Percentiles rank a stretch among this genome's conserved stretches.
These are phyloP conservation scores for Meteorus cinctellus DNA, from an alignment of 2,888 invertebrate genomes.

Conservation along the genomic window DNA sequence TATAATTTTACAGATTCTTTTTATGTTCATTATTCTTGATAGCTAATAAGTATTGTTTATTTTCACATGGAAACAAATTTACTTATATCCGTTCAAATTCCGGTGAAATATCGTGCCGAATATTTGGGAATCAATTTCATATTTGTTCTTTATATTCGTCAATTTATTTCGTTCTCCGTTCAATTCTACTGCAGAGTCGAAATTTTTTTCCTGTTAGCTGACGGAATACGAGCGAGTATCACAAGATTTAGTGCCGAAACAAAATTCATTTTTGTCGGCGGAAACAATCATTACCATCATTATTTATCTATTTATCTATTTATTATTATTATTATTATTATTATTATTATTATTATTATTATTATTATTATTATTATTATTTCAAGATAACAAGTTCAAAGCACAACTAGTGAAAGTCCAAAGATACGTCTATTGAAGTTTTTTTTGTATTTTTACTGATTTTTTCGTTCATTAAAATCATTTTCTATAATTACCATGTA, in stretches of 20 bases:
- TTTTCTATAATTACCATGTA: not conserved
- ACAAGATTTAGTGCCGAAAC: constrained; percentile 28
- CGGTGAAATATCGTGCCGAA: not conserved
- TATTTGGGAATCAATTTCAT: not conserved
- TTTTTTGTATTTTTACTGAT: not conserved
- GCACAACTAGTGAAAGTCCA: constrained; percentile 17
- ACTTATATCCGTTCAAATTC: not conserved
- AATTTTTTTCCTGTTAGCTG: constrained; percentile 14
- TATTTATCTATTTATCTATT: not conserved
- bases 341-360: not conserved
- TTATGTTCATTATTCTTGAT: no score
- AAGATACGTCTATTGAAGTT: constrained; percentile 5
- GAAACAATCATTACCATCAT: constrained; percentile 17
- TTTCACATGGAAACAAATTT: not conserved
- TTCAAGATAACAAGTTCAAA: constrained; percentile 26
- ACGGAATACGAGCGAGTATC: constrained; percentile 31
- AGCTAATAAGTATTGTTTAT: not conserved
- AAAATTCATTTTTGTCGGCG: constrained; percentile 10
- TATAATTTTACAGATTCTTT: not conserved
- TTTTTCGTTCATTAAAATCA: constrained; percentile 14
- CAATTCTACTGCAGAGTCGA: not conserved
- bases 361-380: constrained; percentile 1
- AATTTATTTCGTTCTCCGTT: constrained; percentile 12
- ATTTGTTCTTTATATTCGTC: not conserved
- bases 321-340: not conserved